Conservation (phyloP, 2,797 vertebrate genomes). For the Alca torda region DNA sequence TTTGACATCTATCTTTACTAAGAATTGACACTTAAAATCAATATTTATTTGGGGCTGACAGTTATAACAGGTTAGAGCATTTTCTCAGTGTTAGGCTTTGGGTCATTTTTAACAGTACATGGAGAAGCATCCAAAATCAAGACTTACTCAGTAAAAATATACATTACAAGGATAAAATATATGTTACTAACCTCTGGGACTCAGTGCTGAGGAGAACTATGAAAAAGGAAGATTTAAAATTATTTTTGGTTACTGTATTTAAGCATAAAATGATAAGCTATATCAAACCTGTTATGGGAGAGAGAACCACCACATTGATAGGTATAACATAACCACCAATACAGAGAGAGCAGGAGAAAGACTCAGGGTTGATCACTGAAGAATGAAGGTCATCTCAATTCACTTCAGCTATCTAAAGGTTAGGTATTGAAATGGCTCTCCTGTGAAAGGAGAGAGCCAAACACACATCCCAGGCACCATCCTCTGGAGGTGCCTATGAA, state of each 20-base stretch:
- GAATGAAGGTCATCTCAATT: not conserved
- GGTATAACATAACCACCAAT: not conserved
- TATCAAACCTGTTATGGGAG: not conserved
- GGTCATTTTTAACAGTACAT: not conserved
- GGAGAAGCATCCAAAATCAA: not conserved
- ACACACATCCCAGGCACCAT: not conserved
- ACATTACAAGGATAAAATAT: not conserved
- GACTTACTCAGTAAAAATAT: not conserved
- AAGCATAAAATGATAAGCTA: not conserved
- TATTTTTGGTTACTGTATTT: not conserved
- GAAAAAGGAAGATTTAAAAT: not conserved
- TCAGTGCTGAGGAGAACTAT: not conserved
- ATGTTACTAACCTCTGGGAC: not conserved
- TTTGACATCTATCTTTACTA: slow-evolving; percentile 13
- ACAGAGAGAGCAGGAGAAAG: not conserved
- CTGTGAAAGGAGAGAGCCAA: not conserved
- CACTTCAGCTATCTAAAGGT: not conserved
- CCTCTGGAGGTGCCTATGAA: not conserved
- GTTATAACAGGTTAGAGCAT: not conserved
- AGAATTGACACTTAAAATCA: slow-evolving; percentile 15
- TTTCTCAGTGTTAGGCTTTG: not conserved
- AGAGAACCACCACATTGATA: not conserved
- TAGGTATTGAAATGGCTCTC: not conserved
- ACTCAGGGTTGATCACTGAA: not conserved
- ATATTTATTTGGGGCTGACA: not conserved